Evolutionary conservation across 1,140 invertebrate species (phyloP), one percentile per base, ranked within the genome.

Genomic region (Macrobrachium nipponense): DNA sequence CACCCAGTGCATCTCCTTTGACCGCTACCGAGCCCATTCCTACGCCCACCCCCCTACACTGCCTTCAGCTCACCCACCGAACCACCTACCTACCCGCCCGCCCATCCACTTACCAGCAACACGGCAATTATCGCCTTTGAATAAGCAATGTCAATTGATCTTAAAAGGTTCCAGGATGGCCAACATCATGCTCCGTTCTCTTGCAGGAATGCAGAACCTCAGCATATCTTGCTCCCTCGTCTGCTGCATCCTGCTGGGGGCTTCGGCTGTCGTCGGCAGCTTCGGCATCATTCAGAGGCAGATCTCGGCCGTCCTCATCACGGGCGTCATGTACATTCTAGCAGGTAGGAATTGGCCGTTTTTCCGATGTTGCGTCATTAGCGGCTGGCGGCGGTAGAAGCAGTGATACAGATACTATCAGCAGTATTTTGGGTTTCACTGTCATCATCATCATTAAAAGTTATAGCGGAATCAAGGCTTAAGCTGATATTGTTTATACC

Each of bases 211-310:
- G 96, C 96, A 97, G 91, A 98, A 98, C 91, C 91, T 97, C 87
- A 97, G 96, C 76, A 97, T 97, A 91, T 97, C 96, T 14, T 98
- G 96, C 91, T 95, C 96, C 23, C 92, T 97, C 87, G 96, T 98
- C 2, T 96, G 96, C 90, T 93, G 97, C 43, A 97, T 98, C 88
- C 94, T 97, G 18, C 90, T 98, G 80, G 95, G 95, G 23, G 95
- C 94, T 87, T 95, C 96, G 5, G 95, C 96, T 6, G 91, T 97
- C 11, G 95, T 97, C 2, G 96, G 96, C 78, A 93, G 95, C 73
- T 97, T 97, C 90, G 96, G 96, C 12, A 93, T 97, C 8, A 94
- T 95, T 89, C 94, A 96, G 90, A 95, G 96, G 90, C 96, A 97
- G 92, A 96, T 97, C 81, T 96, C 96, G 88, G 96, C 96, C 4